Evolutionary conservation across 2,113 vertebrate species (phyloP).

Genomic region (Pyrgilauda ruficollis): DNA sequence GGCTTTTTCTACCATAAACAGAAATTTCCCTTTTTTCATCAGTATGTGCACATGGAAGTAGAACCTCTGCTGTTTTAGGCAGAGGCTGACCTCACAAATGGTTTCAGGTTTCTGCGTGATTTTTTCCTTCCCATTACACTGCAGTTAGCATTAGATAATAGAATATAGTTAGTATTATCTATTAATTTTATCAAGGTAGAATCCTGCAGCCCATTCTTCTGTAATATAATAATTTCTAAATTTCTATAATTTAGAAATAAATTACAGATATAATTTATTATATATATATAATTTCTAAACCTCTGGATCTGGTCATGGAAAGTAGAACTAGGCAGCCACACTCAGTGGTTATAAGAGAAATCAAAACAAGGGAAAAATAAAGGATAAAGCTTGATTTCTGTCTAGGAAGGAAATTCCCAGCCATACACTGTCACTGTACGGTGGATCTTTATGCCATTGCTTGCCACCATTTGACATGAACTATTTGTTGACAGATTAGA

Average conservation of each 20-base stretch:
- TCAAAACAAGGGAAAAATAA: background rate
- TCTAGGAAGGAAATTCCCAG: background rate
- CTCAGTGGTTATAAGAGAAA: background rate
- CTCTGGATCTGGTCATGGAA: background rate
- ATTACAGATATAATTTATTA: too few relatives aligned
- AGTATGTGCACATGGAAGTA: background rate
- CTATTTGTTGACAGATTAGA: background rate
- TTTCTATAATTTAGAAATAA: too few relatives aligned
- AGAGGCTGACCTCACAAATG: background rate
- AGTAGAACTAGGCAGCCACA: background rate
- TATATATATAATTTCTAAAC: background rate
- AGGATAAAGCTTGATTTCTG: background rate
- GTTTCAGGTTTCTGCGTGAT: background rate
- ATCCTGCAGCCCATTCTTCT: background rate
- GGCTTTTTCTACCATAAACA: rapidly evolving
- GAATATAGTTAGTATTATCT: background rate
- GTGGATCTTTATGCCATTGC: background rate
- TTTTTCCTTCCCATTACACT: background rate
- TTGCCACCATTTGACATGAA: background rate
- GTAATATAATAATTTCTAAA: too few relatives aligned
- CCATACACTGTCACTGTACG: rapidly evolving
- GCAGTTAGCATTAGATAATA: background rate
- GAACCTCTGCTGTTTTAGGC: background rate
- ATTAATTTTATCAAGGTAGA: background rate
- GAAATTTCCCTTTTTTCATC: background rate